phyloP scores from a whole-genome alignment of 2,888 invertebrate species.

The Xestia sexstrigata region DNA sequence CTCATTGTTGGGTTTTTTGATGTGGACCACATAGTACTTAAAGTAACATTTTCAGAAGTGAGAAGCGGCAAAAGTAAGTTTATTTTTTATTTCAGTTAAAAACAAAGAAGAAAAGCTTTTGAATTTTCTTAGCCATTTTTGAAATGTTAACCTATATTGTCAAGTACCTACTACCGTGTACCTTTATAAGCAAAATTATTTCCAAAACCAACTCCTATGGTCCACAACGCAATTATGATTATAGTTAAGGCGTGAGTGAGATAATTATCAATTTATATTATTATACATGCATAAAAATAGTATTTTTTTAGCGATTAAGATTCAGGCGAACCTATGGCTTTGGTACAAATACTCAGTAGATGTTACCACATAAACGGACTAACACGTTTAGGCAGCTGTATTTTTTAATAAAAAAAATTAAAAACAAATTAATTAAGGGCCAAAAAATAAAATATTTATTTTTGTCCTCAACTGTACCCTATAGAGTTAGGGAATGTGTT shows the following conservation, averaged over 20 bases:
- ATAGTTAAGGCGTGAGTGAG: conserved; percentile 83
- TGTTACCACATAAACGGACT: conserved; percentile 80
- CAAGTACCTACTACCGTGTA: conserved; percentile 38
- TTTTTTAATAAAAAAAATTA: conserved; percentile 58
- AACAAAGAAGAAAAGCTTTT: conserved; percentile 4
- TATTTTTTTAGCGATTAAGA: conserved; percentile 75
- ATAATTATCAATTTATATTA: conserved; percentile 69
- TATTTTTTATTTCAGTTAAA: conserved; percentile 17
- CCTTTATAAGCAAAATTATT: conserved; percentile 39
- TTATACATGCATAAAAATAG: conserved; percentile 63
- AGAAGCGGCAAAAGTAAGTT: conserved; percentile 1
- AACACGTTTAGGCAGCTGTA: conserved; percentile 77
- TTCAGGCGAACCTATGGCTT: conserved; percentile 79
- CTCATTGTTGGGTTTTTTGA: conserved; percentile 71
- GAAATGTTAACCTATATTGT: conserved; percentile 7
- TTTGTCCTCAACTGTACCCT: conserved; percentile 66
- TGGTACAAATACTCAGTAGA: conserved; percentile 89
- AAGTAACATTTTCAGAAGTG: conserved; percentile 23
- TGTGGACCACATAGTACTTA: conserved; percentile 71
- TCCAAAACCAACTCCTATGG: conserved; percentile 62
- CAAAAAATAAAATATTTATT: conserved; percentile 64
- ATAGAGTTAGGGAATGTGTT: conserved; percentile 39
- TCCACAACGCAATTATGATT: conserved; percentile 75
- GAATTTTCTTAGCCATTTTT: conserved; percentile 16
- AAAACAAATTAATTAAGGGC: conserved; percentile 68